phyloP scores from a whole-genome alignment of 2,797 vertebrate genomes.

The Pogoniulus pusillus region DNA sequence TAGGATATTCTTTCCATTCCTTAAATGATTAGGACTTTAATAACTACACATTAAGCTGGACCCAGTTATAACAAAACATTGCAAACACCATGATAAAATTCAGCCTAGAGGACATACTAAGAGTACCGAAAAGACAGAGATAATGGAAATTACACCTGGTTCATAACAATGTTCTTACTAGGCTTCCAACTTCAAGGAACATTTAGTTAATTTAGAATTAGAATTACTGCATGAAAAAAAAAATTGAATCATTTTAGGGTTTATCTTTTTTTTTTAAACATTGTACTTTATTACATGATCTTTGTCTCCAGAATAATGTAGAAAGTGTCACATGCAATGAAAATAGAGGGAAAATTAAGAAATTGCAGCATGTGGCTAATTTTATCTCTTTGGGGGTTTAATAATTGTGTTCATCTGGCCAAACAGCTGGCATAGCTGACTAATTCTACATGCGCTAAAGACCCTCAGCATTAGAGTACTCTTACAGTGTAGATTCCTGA shows the following conservation, averaged over 20 bases:
- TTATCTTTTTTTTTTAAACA: not conserved
- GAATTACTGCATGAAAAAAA: not conserved
- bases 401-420: not conserved
- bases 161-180: not conserved
- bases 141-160: not conserved
- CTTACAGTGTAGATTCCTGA: not conserved
- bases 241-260: not conserved
- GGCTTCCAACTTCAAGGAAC: not conserved
- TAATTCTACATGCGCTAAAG: not conserved
- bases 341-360: not conserved
- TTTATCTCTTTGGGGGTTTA: not conserved
- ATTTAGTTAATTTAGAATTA: not conserved
- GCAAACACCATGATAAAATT: not conserved
- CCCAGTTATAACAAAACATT: not conserved
- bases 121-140: not conserved
- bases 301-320: not conserved
- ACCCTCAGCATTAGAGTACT: accelerated
- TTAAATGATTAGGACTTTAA: not conserved
- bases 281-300: not conserved
- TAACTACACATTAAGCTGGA: not conserved
- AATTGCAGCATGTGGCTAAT: not conserved
- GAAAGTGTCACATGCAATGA: not conserved
- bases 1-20: not conserved
- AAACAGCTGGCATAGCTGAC: not conserved
- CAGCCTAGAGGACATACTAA: not conserved